phyloP scores from a whole-genome alignment of 2,797 vertebrate genomes.

The Danionella dracula region DNA sequence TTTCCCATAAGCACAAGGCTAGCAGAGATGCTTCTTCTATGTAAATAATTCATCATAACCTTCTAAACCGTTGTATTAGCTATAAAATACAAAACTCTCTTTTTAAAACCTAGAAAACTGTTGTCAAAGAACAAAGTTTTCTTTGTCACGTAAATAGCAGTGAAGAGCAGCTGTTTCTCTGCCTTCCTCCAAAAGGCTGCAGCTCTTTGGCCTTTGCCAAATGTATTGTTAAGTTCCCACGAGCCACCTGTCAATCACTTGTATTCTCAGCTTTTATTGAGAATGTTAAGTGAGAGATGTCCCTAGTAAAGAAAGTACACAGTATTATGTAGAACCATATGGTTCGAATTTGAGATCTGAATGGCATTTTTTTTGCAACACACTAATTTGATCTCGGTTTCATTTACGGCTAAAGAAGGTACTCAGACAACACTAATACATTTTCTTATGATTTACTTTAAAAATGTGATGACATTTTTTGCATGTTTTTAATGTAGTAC shows the following conservation, averaged over 20 bases:
- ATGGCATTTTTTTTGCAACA: not conserved
- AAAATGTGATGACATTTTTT: too few species aligned
- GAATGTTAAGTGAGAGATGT: not conserved
- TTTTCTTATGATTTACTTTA: too few species aligned
- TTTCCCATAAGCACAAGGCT: not conserved
- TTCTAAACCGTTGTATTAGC: slow-evolving; percentile 2
- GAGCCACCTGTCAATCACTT: slow-evolving; percentile 59
- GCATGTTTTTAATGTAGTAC: too few species aligned
- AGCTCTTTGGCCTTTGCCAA: slow-evolving; percentile 47
- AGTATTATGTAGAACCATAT: not conserved
- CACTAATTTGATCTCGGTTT: not conserved
- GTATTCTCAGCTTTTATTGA: slow-evolving; percentile 49
- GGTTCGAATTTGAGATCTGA: not conserved
- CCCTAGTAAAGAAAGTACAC: not conserved
- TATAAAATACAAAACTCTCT: slow-evolving; percentile 3
- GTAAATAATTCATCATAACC: not conserved
- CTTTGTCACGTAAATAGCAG: slow-evolving; percentile 25
- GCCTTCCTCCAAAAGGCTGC: slow-evolving; percentile 21
- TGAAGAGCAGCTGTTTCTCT: slow-evolving; percentile 34
- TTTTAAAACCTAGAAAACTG: not conserved
- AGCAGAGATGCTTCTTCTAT: slow-evolving; percentile 19
- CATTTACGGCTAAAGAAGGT: not conserved
- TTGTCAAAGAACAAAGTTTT: slow-evolving; percentile 8
- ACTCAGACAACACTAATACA: too few species aligned
- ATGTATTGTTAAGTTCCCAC: slow-evolving; percentile 52